Base-by-base conservation (phyloP, 1,140 invertebrate genomes). In the Heliconius eleuchia region DNA sequence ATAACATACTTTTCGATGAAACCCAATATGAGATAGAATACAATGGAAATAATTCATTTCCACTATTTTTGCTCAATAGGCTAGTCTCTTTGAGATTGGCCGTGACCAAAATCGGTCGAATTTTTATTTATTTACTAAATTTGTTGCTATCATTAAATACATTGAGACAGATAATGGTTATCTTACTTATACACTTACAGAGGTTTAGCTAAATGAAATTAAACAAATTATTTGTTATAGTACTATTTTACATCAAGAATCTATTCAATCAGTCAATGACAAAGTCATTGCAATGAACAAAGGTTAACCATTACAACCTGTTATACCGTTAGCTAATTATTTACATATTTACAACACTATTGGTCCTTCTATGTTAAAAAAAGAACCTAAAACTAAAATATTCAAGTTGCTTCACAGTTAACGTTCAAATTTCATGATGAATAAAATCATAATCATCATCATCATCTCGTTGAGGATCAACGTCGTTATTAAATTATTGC, bases 341-440 rank as follows among this genome's bases (percentile, higher is more conserved):
- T 86, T 94, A 93, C 91, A 94, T 92, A 93, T 93, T 81, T 94
- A 94, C 91, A 94, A 84, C 84, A 82, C 90, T 90, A 88, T 94
- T 94, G 92, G 92, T 94, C 92, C 92, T 86, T 93, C 92, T 93
- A 94, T 91, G 80, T 88, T 87, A 84, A 85, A 87, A 85, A 74
- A 55, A 37, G 50, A 80, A 50, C 50, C 74, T 70, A 77, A 80
- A 78, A 73, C 60, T 70, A 77, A 76, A 74, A 75, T 39, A 9
- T 78, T 73, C 76, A 74, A n/a, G 27, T 66, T 66, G 11, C 13
- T 66, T 66, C 27, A 66, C 27, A 66, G 23, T 57, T 55, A 19
- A 55, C 1, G 7, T 60, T 60, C 9, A 23, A 27, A 60, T 23
- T n/a, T 60, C n/a, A 60, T 60, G n/a, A 60, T 11, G n/a, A 23